Conservation (phyloP, 2,888 invertebrate species). For the Leptopterna dolabrata region DNA sequence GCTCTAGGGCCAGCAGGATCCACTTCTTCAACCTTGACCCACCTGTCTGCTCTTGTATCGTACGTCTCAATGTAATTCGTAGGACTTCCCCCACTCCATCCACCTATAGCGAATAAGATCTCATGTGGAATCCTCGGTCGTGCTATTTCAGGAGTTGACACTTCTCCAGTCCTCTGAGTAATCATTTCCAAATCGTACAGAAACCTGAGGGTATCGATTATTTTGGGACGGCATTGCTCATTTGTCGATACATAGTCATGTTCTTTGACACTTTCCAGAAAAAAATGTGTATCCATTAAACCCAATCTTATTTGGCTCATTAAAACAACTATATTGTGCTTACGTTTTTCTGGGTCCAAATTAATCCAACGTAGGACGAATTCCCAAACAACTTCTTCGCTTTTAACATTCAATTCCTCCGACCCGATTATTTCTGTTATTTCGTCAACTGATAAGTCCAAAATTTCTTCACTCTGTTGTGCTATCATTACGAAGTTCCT, state of each 20-base stretch:
- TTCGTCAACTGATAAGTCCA: conserved; percentile 78
- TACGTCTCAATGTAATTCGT: conserved; percentile 87
- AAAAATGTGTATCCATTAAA: conserved; percentile 88
- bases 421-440: conserved; percentile 81
- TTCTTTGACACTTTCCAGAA: conserved; percentile 89
- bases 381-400: conserved; percentile 90
- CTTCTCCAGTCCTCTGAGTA: conserved; percentile 80
- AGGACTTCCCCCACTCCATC: conserved; percentile 81
- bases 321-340: conserved; percentile 79
- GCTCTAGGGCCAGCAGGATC: conserved; percentile 41
- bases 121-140: conserved; percentile 82
- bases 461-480: conserved; percentile 76
- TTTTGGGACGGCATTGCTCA: conserved; percentile 86
- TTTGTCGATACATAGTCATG: conserved; percentile 87
- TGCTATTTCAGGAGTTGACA: conserved; percentile 87
- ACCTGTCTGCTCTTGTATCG: conserved; percentile 88
- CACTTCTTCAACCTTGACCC: conserved; percentile 73
- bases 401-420: conserved; percentile 87
- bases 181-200: conserved; percentile 93
- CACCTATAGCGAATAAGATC: conserved; percentile 86
- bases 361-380: conserved; percentile 89
- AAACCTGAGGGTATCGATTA: conserved; percentile 91
- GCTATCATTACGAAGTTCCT: conserved; percentile 80
- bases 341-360: conserved; percentile 78
- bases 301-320: conserved; percentile 86